phyloP scores from a whole-genome alignment of 2,797 vertebrate species.

The Peromyscus eremicus region DNA sequence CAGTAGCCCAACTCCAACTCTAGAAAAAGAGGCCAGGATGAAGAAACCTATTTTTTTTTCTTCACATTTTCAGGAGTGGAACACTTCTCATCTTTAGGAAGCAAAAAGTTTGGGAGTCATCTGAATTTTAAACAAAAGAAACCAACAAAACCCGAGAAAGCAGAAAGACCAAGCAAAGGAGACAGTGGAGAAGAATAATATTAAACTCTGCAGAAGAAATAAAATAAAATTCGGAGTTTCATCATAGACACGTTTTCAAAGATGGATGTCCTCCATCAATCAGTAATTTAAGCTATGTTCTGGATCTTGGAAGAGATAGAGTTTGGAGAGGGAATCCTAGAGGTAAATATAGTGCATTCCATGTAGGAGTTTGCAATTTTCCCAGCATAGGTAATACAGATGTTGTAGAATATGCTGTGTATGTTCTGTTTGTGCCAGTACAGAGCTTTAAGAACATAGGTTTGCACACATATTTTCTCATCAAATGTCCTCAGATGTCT shows the following conservation, averaged over 20 bases:
- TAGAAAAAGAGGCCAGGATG: background rate
- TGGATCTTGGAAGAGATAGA: background rate
- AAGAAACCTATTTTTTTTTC: background rate
- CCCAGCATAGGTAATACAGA: background rate
- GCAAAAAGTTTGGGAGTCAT: background rate
- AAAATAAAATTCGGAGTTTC: background rate
- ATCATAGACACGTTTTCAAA: background rate
- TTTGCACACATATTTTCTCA: background rate
- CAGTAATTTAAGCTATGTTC: background rate
- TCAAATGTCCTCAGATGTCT: background rate
- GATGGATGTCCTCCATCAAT: background rate
- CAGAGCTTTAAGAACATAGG: background rate
- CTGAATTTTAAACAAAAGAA: conserved; percentile 43
- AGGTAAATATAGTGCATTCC: background rate
- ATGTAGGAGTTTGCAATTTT: background rate
- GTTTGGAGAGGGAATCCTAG: background rate
- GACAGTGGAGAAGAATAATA: background rate
- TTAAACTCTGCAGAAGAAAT: background rate
- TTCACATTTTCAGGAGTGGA: background rate
- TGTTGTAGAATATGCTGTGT: background rate
- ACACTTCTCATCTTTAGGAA: background rate
- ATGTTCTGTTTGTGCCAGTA: background rate
- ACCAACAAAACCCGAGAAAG: background rate
- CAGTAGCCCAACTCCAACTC: background rate
- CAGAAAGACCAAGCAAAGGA: background rate